Conservation (phyloP, 2,888 invertebrate species). For the Standfussiana lucernea region DNA sequence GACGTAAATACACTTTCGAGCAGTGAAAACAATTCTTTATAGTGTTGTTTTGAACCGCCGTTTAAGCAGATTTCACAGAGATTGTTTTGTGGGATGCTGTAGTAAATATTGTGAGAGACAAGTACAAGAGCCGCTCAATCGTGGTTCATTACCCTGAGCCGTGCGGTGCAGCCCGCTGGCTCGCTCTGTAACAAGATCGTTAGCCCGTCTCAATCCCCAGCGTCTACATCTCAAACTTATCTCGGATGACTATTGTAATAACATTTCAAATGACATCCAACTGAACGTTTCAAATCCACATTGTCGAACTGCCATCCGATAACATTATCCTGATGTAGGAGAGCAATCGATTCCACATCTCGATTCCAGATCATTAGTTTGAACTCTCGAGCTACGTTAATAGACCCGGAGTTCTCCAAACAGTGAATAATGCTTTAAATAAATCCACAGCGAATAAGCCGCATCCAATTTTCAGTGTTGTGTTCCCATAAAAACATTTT, state of each 20-base stretch:
- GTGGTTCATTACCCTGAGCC: slow-evolving; percentile 73
- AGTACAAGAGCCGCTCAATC: slow-evolving; percentile 32
- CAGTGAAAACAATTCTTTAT: slow-evolving; percentile 19
- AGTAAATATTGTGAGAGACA: slow-evolving; percentile 25
- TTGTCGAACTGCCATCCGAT: slow-evolving; percentile 57
- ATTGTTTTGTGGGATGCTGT: slow-evolving; percentile 11
- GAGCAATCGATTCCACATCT: slow-evolving; percentile 69
- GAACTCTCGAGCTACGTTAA: slow-evolving; percentile 61
- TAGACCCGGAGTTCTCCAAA: slow-evolving; percentile 49
- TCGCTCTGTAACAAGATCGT: slow-evolving; percentile 75
- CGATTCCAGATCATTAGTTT: slow-evolving; percentile 71
- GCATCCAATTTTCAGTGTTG: slow-evolving; percentile 56
- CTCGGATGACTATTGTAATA: slow-evolving; percentile 69
- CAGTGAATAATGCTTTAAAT: slow-evolving; percentile 57
- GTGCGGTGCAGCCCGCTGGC: slow-evolving; percentile 60
- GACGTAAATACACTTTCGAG: slow-evolving; percentile 15
- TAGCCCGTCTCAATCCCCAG: slow-evolving; percentile 68
- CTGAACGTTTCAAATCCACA: slow-evolving; percentile 58
- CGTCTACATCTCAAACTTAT: slow-evolving; percentile 66
- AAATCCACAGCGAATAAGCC: slow-evolving; percentile 42
- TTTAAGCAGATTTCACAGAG: slow-evolving; percentile 5
- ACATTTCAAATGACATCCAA: slow-evolving; percentile 60
- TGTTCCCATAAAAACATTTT: slow-evolving; percentile 57
- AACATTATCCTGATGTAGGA: slow-evolving; percentile 57
- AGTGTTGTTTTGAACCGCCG: slow-evolving; percentile 10